Evolutionary conservation across 2,888 invertebrate genomes (phyloP).

Genomic region (Drosophila histrio): DNA sequence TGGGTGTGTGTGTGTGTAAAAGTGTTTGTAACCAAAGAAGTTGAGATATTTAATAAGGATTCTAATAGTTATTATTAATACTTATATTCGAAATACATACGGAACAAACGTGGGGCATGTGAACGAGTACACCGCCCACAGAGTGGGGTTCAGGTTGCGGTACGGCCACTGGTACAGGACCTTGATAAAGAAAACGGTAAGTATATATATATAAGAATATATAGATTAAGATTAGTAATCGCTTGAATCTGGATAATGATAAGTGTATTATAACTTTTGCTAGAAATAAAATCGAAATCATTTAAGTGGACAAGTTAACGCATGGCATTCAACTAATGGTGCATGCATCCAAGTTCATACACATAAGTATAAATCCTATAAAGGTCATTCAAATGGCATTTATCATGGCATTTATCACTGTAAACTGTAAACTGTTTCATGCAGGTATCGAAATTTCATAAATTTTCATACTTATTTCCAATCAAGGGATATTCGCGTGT

Average conservation of each 20-base stretch:
- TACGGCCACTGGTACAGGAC: constrained; percentile 85
- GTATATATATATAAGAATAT: constrained; percentile 1
- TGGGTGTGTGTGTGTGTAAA: constrained; percentile 36
- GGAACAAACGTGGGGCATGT: constrained; percentile 95
- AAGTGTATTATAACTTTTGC: constrained; percentile 43
- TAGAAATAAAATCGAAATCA: constrained; percentile 57
- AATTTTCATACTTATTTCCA: constrained; percentile 27
- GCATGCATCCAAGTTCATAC: constrained; percentile 68
- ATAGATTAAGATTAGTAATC: constrained; percentile 51
- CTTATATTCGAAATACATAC: constrained; percentile 82
- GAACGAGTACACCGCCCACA: constrained; percentile 94
- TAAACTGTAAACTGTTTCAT: constrained; percentile 44
- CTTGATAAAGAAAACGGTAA: constrained; percentile 63
- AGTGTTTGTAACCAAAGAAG: constrained; percentile 59
- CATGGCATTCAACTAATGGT: constrained; percentile 70
- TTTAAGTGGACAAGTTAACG: constrained; percentile 66
- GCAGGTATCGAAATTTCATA: constrained; percentile 38
- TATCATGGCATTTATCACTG: constrained; percentile 5
- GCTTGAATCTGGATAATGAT: background rate
- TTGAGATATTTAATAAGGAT: constrained; percentile 36
- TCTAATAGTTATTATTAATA: constrained; percentile 28
- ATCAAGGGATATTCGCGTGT: constrained; percentile 13
- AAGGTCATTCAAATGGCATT: constrained; percentile 26
- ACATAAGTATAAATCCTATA: constrained; percentile 54
- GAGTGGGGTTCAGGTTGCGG: constrained; percentile 90